Conservation (phyloP, 2,888 invertebrate species). For the Hirtodrosophila cameraria region DNA sequence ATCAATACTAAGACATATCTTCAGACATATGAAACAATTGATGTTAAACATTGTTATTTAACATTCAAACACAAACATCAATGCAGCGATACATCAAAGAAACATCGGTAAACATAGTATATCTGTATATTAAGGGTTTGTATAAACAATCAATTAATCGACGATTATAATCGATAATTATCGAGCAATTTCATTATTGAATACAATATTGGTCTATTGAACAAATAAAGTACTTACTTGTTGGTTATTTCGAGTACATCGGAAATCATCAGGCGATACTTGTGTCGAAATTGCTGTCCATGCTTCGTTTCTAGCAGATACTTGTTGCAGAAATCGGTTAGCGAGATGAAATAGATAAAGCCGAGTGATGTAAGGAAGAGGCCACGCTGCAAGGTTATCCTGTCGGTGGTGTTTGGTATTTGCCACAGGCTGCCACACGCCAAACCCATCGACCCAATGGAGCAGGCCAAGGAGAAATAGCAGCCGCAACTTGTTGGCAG, state of each 20-base stretch:
- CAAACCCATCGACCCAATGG: conserved; percentile 83
- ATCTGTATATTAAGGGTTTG: background rate
- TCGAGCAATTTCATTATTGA: too few relatives aligned
- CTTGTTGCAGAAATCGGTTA: conserved; percentile 88
- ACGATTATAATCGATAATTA: too few relatives aligned
- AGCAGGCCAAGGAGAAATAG: conserved; percentile 83
- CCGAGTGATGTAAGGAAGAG: conserved; percentile 87
- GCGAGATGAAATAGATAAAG: conserved; percentile 88
- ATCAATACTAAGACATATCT: too few relatives aligned
- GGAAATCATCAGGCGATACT: conserved; percentile 87
- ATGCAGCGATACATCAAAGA: too few relatives aligned
- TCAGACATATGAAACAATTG: too few relatives aligned
- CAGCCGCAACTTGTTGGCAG: conserved; percentile 66
- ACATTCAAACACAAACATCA: too few relatives aligned
- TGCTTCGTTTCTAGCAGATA: conserved; percentile 86
- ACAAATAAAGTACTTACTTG: conserved; percentile 87
- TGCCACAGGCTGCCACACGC: conserved; percentile 83
- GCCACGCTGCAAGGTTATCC: conserved; percentile 87
- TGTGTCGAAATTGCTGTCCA: conserved; percentile 87
- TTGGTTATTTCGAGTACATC: conserved; percentile 90
- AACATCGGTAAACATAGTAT: too few relatives aligned
- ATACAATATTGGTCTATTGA: too few relatives aligned
- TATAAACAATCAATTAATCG: too few relatives aligned
- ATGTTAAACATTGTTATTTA: too few relatives aligned
- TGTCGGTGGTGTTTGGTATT: conserved; percentile 84